phyloP scores from a whole-genome alignment of 2,113 vertebrate species.

The Galemys pyrenaicus region DNA sequence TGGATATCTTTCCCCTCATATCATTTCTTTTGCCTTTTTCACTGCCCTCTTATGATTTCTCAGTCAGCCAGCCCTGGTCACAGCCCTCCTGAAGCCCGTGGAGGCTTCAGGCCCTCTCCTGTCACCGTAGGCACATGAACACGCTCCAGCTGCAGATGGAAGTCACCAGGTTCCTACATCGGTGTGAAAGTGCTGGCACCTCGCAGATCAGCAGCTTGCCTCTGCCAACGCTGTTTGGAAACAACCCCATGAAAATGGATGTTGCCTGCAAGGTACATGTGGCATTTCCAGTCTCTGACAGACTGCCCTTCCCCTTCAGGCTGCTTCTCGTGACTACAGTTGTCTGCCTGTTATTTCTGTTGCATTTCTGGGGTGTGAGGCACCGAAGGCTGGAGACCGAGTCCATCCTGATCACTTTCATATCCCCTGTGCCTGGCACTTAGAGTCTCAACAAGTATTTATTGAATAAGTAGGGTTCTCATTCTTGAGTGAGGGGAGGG shows the following conservation, averaged over 20 bases:
- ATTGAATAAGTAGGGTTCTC: not conserved
- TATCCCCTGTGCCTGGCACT: not conserved
- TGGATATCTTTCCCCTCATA: not conserved
- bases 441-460: not conserved
- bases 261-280: conserved; percentile 93
- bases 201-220: conserved; percentile 80
- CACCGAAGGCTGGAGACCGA: not conserved
- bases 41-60: not conserved
- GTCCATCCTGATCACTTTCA: not conserved
- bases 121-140: conserved; percentile 91
- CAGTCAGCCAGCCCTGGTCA: not conserved
- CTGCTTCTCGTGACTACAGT: not conserved
- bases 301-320: not conserved
- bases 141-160: conserved; percentile 98
- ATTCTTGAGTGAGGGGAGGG: not conserved
- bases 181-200: conserved; percentile 89
- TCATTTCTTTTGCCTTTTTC: conserved; percentile 14
- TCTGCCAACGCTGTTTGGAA: conserved; percentile 94
- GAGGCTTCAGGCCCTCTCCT: not conserved
- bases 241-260: conserved; percentile 93
- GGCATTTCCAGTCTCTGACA: not conserved
- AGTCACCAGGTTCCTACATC: conserved; percentile 96
- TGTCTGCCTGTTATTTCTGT: not conserved
- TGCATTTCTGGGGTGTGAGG: not conserved
- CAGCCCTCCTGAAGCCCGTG: not conserved